Evolutionary conservation across 1,140 invertebrate species (phyloP).

Genomic region (Neuroterus valhalla): DNA sequence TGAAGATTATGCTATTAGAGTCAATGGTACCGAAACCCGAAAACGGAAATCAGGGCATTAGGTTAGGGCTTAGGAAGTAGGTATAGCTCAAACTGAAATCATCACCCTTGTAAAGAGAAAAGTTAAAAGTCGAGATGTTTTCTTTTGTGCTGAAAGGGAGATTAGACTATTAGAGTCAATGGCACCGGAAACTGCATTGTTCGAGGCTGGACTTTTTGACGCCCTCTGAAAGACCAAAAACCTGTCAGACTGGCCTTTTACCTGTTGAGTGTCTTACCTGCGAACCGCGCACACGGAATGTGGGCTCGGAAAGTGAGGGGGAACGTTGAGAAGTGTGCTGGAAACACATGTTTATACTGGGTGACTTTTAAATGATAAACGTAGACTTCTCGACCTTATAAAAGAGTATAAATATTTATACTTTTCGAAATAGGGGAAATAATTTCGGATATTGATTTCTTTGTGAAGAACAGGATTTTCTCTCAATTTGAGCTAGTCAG

Average conservation of each 20-base stretch:
- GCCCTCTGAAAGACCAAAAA: constrained; percentile 1
- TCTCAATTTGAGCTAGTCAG: too few species aligned
- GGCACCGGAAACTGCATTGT: constrained; percentile 4
- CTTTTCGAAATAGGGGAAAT: too few species aligned
- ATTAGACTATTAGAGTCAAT: constrained; percentile 19
- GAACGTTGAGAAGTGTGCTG: constrained; percentile 33
- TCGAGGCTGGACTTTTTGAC: constrained; percentile 8
- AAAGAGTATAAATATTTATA: neutral
- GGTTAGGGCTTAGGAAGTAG: too few species aligned
- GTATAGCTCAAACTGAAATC: too few species aligned
- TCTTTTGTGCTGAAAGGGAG: neutral
- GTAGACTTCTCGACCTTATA: neutral
- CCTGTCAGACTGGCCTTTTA: constrained; percentile 16
- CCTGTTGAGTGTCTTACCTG: constrained; percentile 46
- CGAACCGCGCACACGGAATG: constrained; percentile 55
- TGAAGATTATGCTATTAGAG: constrained; percentile 2
- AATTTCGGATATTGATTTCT: too few species aligned
- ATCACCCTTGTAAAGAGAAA: too few species aligned
- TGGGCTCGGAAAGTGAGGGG: constrained; percentile 48
- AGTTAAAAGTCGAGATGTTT: too few species aligned
- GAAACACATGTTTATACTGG: constrained; percentile 20
- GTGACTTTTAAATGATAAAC: constrained; percentile 3
- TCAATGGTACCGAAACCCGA: constrained; percentile 14
- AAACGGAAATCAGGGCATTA: too few species aligned
- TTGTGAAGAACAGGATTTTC: too few species aligned